phyloP scores from a whole-genome alignment of 2,113 vertebrate species.

The Cyanoramphus novaezelandiae region DNA sequence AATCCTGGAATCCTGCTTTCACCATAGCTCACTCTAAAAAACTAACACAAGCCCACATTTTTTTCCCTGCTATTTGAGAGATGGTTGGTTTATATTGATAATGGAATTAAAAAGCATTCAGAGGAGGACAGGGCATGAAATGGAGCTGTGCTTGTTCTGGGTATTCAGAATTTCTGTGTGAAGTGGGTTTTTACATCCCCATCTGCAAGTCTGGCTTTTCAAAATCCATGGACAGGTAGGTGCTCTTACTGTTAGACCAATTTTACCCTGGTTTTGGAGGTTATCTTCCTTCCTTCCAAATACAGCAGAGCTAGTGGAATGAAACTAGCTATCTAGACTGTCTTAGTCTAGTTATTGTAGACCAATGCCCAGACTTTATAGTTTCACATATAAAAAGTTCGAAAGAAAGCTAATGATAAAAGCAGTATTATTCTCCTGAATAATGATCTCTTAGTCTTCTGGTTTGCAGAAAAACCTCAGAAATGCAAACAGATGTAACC shows the following conservation, averaged over 20 bases:
- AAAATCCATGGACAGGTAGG: not conserved
- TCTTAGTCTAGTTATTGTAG: not conserved
- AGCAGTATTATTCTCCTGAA: not conserved
- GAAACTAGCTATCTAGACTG: not conserved
- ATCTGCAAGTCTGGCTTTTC: not conserved
- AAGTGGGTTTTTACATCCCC: not conserved
- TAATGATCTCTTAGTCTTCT: not conserved
- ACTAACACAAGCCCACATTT: fast-evolving
- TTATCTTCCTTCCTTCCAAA: not conserved
- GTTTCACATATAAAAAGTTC: not conserved
- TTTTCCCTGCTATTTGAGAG: not conserved
- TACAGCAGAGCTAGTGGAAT: not conserved
- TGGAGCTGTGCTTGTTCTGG: not conserved
- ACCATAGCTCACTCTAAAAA: not conserved
- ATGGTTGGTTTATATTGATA: not conserved
- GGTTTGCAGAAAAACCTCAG: not conserved
- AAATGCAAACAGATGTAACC: not conserved
- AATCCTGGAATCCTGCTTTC: not conserved
- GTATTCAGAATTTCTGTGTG: not conserved
- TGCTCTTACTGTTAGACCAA: not conserved
- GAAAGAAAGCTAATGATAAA: not conserved
- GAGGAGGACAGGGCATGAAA: not conserved
- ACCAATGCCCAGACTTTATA: slow-evolving; percentile 17
- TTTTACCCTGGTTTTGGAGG: not conserved
- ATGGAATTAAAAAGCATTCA: not conserved